A percentile compares a stretch with the other conserved stretches of the same genome.
These are phyloP conservation scores for Latrodectus elegans DNA, from an alignment of 2,888 invertebrate genomes.

Conservation along the genomic window DNA sequence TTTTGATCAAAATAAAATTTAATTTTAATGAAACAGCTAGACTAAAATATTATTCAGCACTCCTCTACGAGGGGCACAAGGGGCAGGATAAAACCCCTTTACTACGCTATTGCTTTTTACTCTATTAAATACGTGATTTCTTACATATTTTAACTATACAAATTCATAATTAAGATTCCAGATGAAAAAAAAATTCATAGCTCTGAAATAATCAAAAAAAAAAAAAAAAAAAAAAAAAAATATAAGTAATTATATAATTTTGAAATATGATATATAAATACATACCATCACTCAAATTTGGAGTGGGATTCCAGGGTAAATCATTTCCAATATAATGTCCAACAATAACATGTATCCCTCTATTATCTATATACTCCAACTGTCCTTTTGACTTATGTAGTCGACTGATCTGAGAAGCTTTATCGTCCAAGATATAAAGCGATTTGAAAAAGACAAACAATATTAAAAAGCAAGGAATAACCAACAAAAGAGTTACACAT, in stretches of 20 bases:
- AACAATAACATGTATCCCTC: slow-evolving; percentile 88
- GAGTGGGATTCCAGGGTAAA: slow-evolving; percentile 76
- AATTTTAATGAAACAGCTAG: too few species aligned
- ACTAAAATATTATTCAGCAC: too few species aligned
- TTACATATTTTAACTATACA: too few species aligned
- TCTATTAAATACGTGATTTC: too few species aligned
- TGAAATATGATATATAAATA: too few species aligned
- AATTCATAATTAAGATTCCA: too few species aligned
- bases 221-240: slow-evolving; percentile 56
- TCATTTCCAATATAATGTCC: slow-evolving; percentile 91
- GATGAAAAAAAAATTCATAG: too few species aligned
- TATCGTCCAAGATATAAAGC: slow-evolving; percentile 26
- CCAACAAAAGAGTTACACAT: slow-evolving; percentile 15
- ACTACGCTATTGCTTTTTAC: too few species aligned
- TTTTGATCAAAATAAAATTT: too few species aligned
- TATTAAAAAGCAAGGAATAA: slow-evolving; percentile 39
- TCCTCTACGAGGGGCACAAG: too few species aligned
- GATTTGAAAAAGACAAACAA: slow-evolving; percentile 36
- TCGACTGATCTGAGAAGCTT: slow-evolving; percentile 6
- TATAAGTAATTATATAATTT: neutral
- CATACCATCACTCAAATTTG: slow-evolving; percentile 85
- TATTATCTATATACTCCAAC: slow-evolving; percentile 82
- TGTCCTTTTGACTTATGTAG: slow-evolving; percentile 74
- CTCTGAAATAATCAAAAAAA: slow-evolving; percentile 72
- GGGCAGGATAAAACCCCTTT: too few species aligned